phyloP scores from a whole-genome alignment of 2,113 vertebrate genomes.

The Glaucidium brasilianum region DNA sequence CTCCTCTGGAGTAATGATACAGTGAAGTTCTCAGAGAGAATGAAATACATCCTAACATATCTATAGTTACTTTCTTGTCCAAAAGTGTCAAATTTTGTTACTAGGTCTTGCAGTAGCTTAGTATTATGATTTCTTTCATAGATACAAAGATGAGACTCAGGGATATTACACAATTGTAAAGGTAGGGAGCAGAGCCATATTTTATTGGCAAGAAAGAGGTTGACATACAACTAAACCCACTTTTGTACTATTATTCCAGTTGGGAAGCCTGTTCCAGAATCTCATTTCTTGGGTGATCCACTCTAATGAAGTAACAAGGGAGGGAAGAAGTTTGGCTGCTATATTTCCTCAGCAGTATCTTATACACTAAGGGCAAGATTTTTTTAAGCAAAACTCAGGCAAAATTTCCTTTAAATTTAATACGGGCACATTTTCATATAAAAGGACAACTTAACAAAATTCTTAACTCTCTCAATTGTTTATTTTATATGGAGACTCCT shows the following conservation, averaged over 20 bases:
- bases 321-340: neutral
- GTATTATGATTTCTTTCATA: neutral
- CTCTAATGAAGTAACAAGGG: neutral
- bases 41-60: neutral
- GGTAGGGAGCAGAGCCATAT: neutral
- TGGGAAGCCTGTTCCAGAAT: neutral
- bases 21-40: neutral
- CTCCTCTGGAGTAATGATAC: neutral
- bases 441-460: neutral
- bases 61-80: neutral
- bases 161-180: neutral
- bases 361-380: neutral
- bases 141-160: neutral
- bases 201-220: neutral
- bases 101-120: neutral
- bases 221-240: neutral
- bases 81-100: neutral
- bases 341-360: neutral
- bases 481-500: neutral
- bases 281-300: neutral
- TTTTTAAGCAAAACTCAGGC: neutral
- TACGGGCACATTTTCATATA: neutral
- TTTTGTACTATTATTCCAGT: neutral
- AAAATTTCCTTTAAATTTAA: neutral
- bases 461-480: neutral